A percentile compares a stretch with the other conserved stretches of the same genome.
Evolutionary conservation across 2,113 vertebrate species (phyloP).

Genomic region (Numida meleagris): DNA sequence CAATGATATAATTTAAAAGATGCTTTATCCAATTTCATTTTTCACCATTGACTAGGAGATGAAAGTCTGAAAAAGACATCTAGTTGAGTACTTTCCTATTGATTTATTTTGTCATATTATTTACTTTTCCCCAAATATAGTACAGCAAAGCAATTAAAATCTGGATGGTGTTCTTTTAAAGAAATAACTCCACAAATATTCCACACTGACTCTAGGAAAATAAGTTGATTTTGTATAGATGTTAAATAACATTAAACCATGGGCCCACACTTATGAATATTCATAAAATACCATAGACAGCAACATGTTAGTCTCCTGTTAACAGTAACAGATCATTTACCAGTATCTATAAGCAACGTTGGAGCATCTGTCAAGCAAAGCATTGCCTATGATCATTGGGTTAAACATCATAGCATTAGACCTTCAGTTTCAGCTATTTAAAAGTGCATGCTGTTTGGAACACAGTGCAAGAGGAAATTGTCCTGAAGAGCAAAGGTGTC

Average conservation of each 20-base stretch:
- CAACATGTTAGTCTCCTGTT: neutral
- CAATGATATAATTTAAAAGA: neutral
- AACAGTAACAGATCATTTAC: neutral
- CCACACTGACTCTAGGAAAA: neutral
- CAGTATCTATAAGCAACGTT: neutral
- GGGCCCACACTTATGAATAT: neutral
- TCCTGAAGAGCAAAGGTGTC: neutral
- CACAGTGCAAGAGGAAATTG: neutral
- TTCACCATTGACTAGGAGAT: neutral
- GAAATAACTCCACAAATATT: neutral
- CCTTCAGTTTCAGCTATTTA: neutral
- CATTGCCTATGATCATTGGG: neutral
- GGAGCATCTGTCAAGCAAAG: neutral
- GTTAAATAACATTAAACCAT: neutral
- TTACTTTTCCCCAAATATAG: neutral
- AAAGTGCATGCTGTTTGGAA: neutral
- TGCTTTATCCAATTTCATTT: neutral
- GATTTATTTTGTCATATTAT: neutral
- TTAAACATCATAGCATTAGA: neutral
- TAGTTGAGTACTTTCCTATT: neutral
- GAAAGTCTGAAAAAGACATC: neutral
- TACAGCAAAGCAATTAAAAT: neutral
- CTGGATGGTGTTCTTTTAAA: neutral
- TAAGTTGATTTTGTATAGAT: neutral
- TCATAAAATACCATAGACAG: neutral